Base-by-base conservation (phyloP, 2,797 vertebrate species). In the Peromyscus melanophrys region DNA sequence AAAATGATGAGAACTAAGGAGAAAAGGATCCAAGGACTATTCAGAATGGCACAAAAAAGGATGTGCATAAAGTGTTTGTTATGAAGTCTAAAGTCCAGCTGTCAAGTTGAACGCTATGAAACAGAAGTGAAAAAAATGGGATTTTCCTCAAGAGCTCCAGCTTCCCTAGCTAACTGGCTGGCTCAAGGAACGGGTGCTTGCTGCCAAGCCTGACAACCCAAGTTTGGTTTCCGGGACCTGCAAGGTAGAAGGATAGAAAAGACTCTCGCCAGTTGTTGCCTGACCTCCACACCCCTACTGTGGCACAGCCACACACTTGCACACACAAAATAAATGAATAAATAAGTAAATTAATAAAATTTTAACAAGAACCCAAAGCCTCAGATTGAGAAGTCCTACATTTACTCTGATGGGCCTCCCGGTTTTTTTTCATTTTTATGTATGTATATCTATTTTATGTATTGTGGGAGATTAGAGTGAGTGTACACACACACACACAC, bases 41-140 rank as follows among this genome's bases (percentile, higher is more conserved):
- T 92, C 82, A 97, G 98, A 97, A 98, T 98, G 99, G 98, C 98
- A 99, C 98, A 49, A 49, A 49, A 49, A 52, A 14, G 98, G 73
- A 98, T 98, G 98, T 96, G 98, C 98, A 99, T 99, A 99, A 99
- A 98, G 99, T 98, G 99, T 98, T 97, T 95, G 95, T 97, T 98
- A 98, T 98, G 91, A 97, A 96, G 82, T 97, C 97, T 96, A 98
- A 97, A 96, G 97, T 97, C 98, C 96, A 96, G 89, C 95, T 95
- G 97, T 95, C 87, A 87, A 81, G 83, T 43, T 59, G 91, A 97
- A 96, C 75, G 96, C 95, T 90, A 73, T 78, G 61, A 59, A 40
- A 96, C 12, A 96, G 85, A 96, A 91, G 69, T 80, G 92, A 91
- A 34, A 59, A 43, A 43, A 27, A 46, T 23, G 19, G 80, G 83